Conservation (phyloP, 92 coral and sea anemone genomes). For the Galaxea fascicularis region DNA sequence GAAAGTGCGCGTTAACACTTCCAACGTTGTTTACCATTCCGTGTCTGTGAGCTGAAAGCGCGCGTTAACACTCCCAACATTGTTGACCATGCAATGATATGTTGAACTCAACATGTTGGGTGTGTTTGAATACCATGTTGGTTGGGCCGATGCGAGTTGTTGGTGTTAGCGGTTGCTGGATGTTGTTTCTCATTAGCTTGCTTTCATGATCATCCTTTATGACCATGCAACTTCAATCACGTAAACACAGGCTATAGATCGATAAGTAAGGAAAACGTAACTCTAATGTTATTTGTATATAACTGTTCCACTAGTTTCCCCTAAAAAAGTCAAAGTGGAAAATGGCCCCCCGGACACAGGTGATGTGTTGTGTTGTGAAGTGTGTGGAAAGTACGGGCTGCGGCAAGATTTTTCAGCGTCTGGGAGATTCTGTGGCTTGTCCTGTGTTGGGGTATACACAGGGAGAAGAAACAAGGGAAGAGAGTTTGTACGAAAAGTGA, state of each 20-base stretch:
- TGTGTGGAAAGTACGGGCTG: conserved; percentile 96
- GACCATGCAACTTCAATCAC: too few relatives aligned
- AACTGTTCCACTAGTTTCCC: neutral
- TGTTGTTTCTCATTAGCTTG: neutral
- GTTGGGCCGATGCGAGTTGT: too few relatives aligned
- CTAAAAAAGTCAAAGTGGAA: conserved; percentile 33
- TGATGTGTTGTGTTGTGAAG: conserved; percentile 93
- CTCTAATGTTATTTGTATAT: neutral
- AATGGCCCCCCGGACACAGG: conserved; percentile 83
- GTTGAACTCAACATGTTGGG: too few relatives aligned
- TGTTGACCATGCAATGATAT: too few relatives aligned
- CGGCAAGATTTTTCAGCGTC: conserved; percentile 95
- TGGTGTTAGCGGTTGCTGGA: too few relatives aligned
- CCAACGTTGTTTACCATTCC: too few relatives aligned
- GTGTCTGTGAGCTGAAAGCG: too few relatives aligned
- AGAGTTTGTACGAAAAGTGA: conserved; percentile 74
- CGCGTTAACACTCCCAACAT: too few relatives aligned
- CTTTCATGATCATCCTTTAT: neutral
- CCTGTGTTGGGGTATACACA: conserved; percentile 97
- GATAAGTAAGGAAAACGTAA: neutral
- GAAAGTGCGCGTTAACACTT: too few relatives aligned
- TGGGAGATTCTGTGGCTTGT: conserved; percentile 94
- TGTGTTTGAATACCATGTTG: too few relatives aligned
- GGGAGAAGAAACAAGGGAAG: conserved; percentile 97
- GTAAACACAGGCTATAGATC: neutral